A percentile compares a stretch with the other conserved stretches of the same genome.
These are phyloP conservation scores for Tachyglossus aculeatus DNA, from an alignment of 2,797 vertebrate species.

Conservation along the genomic window DNA sequence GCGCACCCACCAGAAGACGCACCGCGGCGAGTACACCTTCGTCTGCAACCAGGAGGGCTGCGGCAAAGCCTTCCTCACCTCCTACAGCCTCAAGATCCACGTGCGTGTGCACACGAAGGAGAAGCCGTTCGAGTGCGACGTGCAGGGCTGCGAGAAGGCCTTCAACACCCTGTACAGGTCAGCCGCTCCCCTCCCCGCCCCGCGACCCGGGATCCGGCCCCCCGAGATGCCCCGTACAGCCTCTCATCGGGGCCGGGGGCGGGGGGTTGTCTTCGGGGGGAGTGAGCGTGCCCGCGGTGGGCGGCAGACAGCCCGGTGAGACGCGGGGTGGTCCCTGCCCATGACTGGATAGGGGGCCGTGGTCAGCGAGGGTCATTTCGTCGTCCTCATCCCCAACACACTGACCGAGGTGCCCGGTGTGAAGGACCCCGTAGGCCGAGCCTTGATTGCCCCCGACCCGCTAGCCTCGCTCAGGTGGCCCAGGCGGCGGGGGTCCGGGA, in stretches of 20 bases:
- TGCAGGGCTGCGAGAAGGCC: conserved; percentile 97
- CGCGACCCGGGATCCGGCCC: not conserved
- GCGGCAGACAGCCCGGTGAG: no score
- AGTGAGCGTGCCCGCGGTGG: no score
- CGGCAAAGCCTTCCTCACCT: conserved; percentile 98
- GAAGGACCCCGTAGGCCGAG: no score
- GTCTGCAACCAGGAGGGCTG: conserved; percentile 98
- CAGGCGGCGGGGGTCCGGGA: no score
- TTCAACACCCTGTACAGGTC: conserved; percentile 97
- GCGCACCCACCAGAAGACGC: conserved; percentile 97
- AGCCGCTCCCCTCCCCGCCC: not conserved
- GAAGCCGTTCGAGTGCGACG: conserved; percentile 98
- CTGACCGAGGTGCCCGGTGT: no score
- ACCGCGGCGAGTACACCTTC: conserved; percentile 96
- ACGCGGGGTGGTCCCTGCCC: no score
- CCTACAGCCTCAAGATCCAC: conserved; percentile 98
- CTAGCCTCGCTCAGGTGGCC: no score
- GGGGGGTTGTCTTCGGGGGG: no score
- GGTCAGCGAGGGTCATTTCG: no score
- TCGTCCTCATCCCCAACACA: no score
- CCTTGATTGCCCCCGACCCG: no score
- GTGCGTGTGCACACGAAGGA: conserved; percentile 98
- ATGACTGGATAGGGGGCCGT: no score
- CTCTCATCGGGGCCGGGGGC: accelerated
- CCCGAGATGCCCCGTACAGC: not conserved